These are phyloP conservation scores for Orchestes rusci DNA, from an alignment of 2,888 invertebrate species.

Conservation along the genomic window DNA sequence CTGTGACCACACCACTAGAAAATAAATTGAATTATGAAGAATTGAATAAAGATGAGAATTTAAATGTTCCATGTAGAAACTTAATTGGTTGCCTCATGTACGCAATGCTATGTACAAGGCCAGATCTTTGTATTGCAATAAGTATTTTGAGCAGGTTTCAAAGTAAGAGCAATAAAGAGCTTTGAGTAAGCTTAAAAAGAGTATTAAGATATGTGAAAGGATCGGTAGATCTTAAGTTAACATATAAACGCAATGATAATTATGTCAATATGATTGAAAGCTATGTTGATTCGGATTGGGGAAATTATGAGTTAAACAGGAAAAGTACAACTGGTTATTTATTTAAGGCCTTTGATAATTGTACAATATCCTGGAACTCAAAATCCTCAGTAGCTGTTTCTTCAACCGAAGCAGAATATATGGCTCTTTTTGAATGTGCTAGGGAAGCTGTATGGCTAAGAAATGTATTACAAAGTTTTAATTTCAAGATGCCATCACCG, in stretches of 20 bases:
- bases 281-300: slow-evolving; percentile 34
- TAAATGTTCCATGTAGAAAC: too few species aligned
- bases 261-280: slow-evolving; percentile 27
- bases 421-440: slow-evolving; percentile 26
- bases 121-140: slow-evolving; percentile 27
- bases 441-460: slow-evolving; percentile 33
- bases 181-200: slow-evolving; percentile 29
- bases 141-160: slow-evolving; percentile 30
- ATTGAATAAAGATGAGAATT: too few species aligned
- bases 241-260: slow-evolving; percentile 24
- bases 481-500: too few species aligned
- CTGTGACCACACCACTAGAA: too few species aligned
- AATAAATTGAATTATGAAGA: too few species aligned
- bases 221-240: slow-evolving; percentile 27
- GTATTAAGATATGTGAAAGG: slow-evolving; percentile 27
- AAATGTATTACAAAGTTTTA: background rate
- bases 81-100: too few species aligned
- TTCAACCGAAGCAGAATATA: slow-evolving; percentile 28
- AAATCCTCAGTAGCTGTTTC: slow-evolving; percentile 31
- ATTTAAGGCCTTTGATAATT: slow-evolving; percentile 28
- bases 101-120: slow-evolving; percentile 20
- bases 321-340: slow-evolving; percentile 27
- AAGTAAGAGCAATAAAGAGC: slow-evolving; percentile 29
- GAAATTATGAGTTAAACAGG: slow-evolving; percentile 22
- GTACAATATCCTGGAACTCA: slow-evolving; percentile 32